Evolutionary conservation across 2,113 vertebrate genomes (phyloP).

Genomic region (Megalops atlanticus): DNA sequence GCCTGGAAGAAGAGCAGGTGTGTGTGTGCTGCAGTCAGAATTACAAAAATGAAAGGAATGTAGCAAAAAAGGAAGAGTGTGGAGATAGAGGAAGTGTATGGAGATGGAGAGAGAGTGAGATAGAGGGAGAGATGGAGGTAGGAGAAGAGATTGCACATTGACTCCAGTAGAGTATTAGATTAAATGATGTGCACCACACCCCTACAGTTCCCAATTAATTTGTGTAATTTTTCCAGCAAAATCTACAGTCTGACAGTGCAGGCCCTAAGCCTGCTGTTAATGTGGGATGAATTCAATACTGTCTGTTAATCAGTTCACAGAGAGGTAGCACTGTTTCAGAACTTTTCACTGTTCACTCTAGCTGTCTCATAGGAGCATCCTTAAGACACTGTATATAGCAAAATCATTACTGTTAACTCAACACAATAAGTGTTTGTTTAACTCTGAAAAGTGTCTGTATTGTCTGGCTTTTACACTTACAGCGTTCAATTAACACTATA

Average conservation of each 20-base stretch:
- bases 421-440: too few species aligned
- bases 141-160: neutral
- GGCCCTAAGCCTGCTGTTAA: neutral
- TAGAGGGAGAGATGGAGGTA: neutral
- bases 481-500: neutral
- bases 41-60: neutral
- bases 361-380: too few species aligned
- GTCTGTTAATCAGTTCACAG: slow-evolving; percentile 14
- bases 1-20: neutral
- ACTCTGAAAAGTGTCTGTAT: too few species aligned
- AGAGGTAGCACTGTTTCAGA: neutral
- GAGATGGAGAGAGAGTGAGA: neutral
- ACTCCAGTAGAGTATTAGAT: neutral
- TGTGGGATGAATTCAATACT: neutral
- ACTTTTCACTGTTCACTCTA: neutral
- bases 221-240: neutral
- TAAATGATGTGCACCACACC: neutral
- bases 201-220: neutral
- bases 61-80: neutral
- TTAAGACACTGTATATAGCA: too few species aligned
- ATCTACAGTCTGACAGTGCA: neutral
- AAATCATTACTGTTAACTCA: too few species aligned
- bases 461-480: too few species aligned
- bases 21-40: neutral
- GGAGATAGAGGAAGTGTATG: neutral